A percentile compares a stretch with the other conserved stretches of the same genome.
Evolutionary conservation across 2,888 invertebrate species (phyloP).

Genomic region (Lasioglossum malachurum): DNA sequence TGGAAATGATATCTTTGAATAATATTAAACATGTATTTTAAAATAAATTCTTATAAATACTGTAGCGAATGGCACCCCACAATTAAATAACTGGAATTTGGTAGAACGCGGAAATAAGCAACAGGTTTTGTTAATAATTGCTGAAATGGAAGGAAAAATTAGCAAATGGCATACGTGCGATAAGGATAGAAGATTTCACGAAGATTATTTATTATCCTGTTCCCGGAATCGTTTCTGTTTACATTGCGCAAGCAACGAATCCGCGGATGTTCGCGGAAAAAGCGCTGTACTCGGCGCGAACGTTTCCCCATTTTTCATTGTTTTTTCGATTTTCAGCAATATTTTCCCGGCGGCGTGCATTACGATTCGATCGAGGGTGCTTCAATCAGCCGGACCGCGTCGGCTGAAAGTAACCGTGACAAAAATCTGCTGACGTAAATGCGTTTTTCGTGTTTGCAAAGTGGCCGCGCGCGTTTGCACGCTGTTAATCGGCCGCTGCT

Average conservation of each 20-base stretch:
- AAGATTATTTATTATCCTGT: background rate
- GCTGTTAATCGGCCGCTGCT: constrained; percentile 16
- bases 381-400: background rate
- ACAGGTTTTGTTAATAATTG: background rate
- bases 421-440: constrained; percentile 14
- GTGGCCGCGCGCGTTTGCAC: background rate
- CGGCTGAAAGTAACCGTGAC: background rate
- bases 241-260: background rate
- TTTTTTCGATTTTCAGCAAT: constrained; percentile 1
- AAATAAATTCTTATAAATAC: too few relatives aligned
- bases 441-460: constrained; percentile 32
- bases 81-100: background rate
- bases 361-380: constrained; percentile 1
- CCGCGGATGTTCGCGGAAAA: background rate
- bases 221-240: background rate
- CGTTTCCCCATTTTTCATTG: background rate
- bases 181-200: background rate
- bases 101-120: background rate
- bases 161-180: background rate
- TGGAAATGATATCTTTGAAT: too few relatives aligned
- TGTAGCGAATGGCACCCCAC: too few relatives aligned
- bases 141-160: background rate
- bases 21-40: too few relatives aligned
- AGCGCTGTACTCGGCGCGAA: background rate
- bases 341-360: background rate